These are phyloP conservation scores for Siphamia tubifer DNA, from an alignment of 2,113 vertebrate genomes.

Conservation along the genomic window DNA sequence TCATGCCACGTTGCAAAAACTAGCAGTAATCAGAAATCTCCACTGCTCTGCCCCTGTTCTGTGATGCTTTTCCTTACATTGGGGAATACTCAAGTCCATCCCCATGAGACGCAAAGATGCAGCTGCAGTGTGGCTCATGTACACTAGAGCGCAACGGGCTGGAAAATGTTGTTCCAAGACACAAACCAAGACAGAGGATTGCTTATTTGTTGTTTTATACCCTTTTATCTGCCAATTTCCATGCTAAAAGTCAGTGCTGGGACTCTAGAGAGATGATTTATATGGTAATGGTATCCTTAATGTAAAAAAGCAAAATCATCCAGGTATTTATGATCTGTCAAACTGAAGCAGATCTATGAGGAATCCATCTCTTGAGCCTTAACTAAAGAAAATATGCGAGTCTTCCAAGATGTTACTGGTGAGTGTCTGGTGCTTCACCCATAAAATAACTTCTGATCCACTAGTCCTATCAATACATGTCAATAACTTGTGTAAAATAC, in stretches of 20 bases:
- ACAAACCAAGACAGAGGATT: slow-evolving; percentile 5
- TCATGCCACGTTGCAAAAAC: background rate
- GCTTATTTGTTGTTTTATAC: slow-evolving; percentile 13
- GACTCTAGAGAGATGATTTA: slow-evolving; percentile 15
- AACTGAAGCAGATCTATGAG: background rate
- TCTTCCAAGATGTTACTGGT: slow-evolving; percentile 11
- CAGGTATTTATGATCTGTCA: background rate
- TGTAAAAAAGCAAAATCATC: background rate
- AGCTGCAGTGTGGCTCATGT: slow-evolving; percentile 9
- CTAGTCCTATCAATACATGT: no score
- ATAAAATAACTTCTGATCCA: no score
- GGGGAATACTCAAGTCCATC: background rate
- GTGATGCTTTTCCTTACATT: background rate
- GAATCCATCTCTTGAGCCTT: background rate
- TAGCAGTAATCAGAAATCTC: background rate
- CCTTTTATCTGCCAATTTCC: background rate
- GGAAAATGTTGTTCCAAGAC: slow-evolving; percentile 37
- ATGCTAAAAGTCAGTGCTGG: slow-evolving; percentile 2
- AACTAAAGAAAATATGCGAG: slow-evolving; percentile 17
- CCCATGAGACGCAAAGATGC: slow-evolving; percentile 3
- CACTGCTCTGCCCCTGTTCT: background rate
- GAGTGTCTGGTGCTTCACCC: no score
- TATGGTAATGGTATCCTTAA: slow-evolving; percentile 26
- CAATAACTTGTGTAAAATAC: no score
- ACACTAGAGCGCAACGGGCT: slow-evolving; percentile 1